Evolutionary conservation across 2,113 vertebrate genomes (phyloP).

Genomic region (Dicerorhinus sumatrensis): DNA sequence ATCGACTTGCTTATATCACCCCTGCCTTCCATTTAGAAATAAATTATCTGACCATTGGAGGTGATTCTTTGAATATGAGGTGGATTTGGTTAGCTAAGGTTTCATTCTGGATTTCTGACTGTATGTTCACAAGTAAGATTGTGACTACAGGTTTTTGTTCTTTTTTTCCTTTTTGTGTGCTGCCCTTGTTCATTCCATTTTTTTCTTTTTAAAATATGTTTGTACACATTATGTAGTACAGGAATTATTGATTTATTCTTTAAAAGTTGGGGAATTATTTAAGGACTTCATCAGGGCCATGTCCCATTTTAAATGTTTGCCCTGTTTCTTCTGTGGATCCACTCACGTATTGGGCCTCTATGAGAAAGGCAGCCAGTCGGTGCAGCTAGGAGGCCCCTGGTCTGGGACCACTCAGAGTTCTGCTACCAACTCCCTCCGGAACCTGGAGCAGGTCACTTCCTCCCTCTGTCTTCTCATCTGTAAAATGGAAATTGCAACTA

Average conservation of each 20-base stretch:
- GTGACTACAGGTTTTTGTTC: neutral
- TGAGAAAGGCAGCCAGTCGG: neutral
- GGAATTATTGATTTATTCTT: neutral
- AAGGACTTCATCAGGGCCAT: neutral
- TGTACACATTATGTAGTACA: neutral
- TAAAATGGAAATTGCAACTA: neutral
- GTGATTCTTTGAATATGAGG: neutral
- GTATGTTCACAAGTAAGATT: neutral
- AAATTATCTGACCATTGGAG: neutral
- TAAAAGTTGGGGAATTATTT: neutral
- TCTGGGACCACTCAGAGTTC: neutral
- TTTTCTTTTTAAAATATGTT: conserved; percentile 19
- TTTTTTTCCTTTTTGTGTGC: neutral
- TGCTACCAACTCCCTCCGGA: neutral
- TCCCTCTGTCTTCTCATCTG: neutral
- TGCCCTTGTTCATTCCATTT: neutral
- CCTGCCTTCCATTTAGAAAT: neutral
- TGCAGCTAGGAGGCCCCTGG: neutral
- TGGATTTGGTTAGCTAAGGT: neutral
- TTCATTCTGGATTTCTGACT: conserved; percentile 18
- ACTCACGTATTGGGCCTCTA: neutral
- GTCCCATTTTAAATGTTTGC: neutral
- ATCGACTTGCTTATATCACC: neutral
- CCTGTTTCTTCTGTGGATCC: neutral
- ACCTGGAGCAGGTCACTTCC: neutral